Base-by-base conservation (phyloP, 1,140 invertebrate species). In the Cydia strobilella region DNA sequence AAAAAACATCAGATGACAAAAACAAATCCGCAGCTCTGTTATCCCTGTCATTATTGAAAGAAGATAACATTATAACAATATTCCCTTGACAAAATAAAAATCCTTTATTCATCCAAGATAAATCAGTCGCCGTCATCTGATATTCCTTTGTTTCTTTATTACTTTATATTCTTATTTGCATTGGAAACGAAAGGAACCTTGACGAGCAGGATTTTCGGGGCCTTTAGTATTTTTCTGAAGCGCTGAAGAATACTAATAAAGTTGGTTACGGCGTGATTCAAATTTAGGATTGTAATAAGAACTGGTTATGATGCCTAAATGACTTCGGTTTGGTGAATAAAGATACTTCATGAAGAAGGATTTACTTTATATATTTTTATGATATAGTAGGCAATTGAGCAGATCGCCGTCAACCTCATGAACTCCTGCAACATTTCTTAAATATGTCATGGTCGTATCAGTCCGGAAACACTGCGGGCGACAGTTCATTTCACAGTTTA, bases 111-210 rank as follows among this genome's bases (percentile, higher is more conserved):
- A 18, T 69, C 65, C n/a, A 1, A 18, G 31, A 69, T 69, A 65
- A 65, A 69, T 69, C 65, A 69, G 62, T 35, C 65, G 65, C 65
- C n/a, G 25, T 35, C 65, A 35, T 69, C 31, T 69, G 31, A 65
- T 65, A 65, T 35, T 69, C 65, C 4, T 69, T 69, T 69, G 65
- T 69, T 69, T 69, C 65, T 15, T 69, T 39, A 69, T 69, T 69
- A 69, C n/a, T 35, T 39, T 39, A 69, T 39, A 69, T 69, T 69
- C 27, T 69, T 69, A 69, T 69, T 39, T 65, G 27, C 63, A 65
- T 65, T 31, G 12, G 63, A 31, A 65, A 65, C 63, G 35, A 65
- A 65, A 13, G 63, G 35, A 25, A 31, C 23, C 63, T 65, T 65
- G 63, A 65, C 63, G 63, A 65, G 63, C 27, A 12, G 12, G 12